Evolutionary conservation across 2,888 invertebrate genomes (phyloP), one percentile per base, ranked within the genome.

Genomic region (Drosophila nigricruria): DNA sequence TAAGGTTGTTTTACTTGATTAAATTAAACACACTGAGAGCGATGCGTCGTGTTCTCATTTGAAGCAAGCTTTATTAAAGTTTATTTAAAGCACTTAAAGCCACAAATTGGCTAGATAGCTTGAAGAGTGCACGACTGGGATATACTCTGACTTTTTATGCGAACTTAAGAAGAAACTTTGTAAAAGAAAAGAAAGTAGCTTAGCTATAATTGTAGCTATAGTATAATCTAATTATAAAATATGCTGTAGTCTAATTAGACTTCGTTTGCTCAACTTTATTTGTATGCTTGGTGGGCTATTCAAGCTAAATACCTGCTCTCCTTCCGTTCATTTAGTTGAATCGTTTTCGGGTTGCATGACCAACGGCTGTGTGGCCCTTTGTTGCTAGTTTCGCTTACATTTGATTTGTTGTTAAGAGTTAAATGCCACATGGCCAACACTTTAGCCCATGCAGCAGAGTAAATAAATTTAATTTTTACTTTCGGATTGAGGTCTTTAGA

Each of bases 401-500:
- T 72, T 82, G 82, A 83, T 86, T 86, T 86, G 87, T 75, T 73
- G 72, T 52, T 61, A 57, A 63, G 77, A 65, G 79, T 67, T 81
- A 76, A 76, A 74, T 77, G 71, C 80, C 56, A 83, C 87, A 84
- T 83, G 75, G 74, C 64, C 87, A 80, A 77, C 83, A 77, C 69
- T 70, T 77, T 73, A 49, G 43, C 70, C 50, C 70, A 45, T 61
- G 58, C 70, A 78, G 47, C 76, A 77, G 64, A 79, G 81, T 88
- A 85, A 88, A 88, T 88, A 83, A 88, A 86, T 88, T 83, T 74
- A 78, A 85, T 86, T 81, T 73, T 70, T 79, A 71, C 79, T 75
- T 73, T n/a, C 49, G 64, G 30, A 38, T 43, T 47, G 59, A 57
- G 66, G 64, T 45, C 16, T 49, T 32, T 40, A 58, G 57, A 49